Evolutionary conservation across 2,888 invertebrate genomes (phyloP).

Genomic region (Alsophila aescularia): DNA sequence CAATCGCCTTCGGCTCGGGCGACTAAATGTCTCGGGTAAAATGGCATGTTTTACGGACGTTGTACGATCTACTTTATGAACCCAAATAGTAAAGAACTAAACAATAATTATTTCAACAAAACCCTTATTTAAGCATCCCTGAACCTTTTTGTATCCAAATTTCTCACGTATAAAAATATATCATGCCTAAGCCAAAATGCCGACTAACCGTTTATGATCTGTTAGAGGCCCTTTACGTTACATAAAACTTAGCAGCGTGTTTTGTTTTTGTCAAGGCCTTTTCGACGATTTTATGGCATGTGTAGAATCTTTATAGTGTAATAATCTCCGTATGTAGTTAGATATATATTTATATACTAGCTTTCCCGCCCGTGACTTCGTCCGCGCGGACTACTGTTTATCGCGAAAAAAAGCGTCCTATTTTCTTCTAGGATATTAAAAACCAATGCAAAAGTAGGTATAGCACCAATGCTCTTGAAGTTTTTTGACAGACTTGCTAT

Average conservation of each 20-base stretch:
- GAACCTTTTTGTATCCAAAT: constrained; percentile 21
- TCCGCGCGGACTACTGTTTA: too few species aligned
- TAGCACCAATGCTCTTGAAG: too few species aligned
- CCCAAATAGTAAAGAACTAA: neutral
- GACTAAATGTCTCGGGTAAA: too few species aligned
- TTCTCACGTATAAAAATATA: constrained; percentile 15
- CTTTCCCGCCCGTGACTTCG: too few species aligned
- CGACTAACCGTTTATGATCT: constrained; percentile 20
- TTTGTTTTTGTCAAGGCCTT: constrained; percentile 23
- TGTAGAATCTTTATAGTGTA: constrained; percentile 12
- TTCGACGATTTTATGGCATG: constrained; percentile 15
- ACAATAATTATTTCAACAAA: neutral
- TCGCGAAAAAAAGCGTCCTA: too few species aligned
- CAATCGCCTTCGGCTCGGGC: too few species aligned
- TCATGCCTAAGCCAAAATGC: constrained; percentile 3
- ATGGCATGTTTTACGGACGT: too few species aligned
- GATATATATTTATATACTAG: too few species aligned
- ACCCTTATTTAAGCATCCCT: neutral
- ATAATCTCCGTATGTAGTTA: neutral
- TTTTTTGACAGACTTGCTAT: too few species aligned
- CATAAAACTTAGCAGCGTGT: constrained; percentile 19
- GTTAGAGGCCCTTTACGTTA: constrained; percentile 10
- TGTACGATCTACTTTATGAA: too few species aligned
- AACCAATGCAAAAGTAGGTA: too few species aligned
- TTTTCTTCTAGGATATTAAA: too few species aligned